These are phyloP conservation scores for Tiliacea aurago DNA, from an alignment of 2,888 invertebrate species.

Conservation along the genomic window DNA sequence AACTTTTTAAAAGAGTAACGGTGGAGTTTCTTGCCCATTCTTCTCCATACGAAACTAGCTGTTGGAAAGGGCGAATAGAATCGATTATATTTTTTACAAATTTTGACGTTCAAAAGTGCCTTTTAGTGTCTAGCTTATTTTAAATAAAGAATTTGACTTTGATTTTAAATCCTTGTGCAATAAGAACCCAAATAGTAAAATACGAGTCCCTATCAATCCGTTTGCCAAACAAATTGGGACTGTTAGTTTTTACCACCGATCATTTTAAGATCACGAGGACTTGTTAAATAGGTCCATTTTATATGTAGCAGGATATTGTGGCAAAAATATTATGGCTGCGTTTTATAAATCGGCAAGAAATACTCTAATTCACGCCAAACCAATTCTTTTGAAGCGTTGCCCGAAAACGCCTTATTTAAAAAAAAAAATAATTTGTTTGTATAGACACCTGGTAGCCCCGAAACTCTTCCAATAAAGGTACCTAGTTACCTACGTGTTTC, in stretches of 20 bases:
- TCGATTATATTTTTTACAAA: no score
- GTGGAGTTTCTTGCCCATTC: no score
- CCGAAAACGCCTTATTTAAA: conserved; percentile 34
- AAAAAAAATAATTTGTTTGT: conserved; percentile 54
- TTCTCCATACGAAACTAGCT: no score
- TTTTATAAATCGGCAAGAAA: background rate
- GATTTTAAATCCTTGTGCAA: background rate
- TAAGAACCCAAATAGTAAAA: background rate
- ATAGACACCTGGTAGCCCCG: conserved; percentile 53
- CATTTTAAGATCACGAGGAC: background rate
- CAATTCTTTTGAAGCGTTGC: background rate
- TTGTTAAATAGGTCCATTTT: background rate
- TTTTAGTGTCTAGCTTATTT: no score
- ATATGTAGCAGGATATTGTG: background rate
- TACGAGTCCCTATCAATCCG: no score
- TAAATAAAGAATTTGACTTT: no score
- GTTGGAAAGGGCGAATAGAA: no score
- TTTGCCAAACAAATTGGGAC: background rate
- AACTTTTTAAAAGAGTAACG: no score
- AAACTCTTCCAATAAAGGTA: conserved; percentile 68
- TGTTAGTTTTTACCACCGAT: background rate
- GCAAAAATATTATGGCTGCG: background rate
- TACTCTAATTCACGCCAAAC: conserved; percentile 1
- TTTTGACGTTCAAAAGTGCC: no score
- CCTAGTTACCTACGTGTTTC: conserved; percentile 63